Percentiles rank a stretch among this genome's conserved stretches.
These are phyloP conservation scores for Metopolophium dirhodum DNA, from an alignment of 1,140 invertebrate genomes.

Conservation along the genomic window DNA sequence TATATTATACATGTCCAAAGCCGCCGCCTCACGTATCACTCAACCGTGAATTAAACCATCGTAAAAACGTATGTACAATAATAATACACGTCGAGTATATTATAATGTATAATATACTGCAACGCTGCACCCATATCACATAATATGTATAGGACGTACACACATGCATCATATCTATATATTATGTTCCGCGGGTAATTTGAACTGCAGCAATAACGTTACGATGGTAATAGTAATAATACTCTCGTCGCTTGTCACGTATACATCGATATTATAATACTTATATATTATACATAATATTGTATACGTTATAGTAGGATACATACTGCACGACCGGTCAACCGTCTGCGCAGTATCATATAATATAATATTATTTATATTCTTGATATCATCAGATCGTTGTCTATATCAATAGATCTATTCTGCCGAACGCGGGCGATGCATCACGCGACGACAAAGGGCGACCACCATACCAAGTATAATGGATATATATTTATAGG, in stretches of 20 bases:
- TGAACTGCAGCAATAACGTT: neutral
- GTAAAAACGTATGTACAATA: neutral
- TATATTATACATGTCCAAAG: conserved; percentile 15
- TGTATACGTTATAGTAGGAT: neutral
- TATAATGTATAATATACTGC: conserved; percentile 7
- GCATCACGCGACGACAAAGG: neutral
- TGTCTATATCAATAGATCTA: neutral
- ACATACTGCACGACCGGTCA: neutral
- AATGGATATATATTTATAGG: neutral
- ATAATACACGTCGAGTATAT: neutral
- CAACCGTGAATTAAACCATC: conserved; percentile 35
- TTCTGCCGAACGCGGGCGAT: neutral
- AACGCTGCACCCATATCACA: neutral
- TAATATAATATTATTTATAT: neutral
- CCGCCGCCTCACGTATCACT: conserved; percentile 33
- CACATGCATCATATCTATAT: neutral
- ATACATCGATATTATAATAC: neutral
- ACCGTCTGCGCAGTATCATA: neutral
- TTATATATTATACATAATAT: neutral
- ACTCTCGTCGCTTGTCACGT: neutral
- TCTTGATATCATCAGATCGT: neutral
- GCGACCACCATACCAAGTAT: neutral
- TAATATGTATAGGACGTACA: neutral
- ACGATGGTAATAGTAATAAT: neutral
- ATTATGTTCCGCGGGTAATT: neutral